Evolutionary conservation across 2,888 invertebrate genomes (phyloP).

Genomic region (Charanyca ferruginea): DNA sequence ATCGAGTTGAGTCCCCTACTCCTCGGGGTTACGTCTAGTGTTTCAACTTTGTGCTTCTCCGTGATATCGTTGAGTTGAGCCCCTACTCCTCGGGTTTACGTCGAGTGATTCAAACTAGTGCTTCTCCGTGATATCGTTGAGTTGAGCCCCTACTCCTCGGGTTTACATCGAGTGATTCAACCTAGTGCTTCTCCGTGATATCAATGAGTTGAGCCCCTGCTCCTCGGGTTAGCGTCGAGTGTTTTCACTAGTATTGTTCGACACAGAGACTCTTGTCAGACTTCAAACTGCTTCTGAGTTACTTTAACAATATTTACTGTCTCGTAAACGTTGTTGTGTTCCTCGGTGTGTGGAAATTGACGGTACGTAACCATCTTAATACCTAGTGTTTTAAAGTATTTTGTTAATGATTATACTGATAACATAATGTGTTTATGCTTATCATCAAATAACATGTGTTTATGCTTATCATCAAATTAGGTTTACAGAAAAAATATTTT

Average conservation of each 20-base stretch:
- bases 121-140: too few relatives aligned
- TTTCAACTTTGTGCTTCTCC: conserved; percentile 6
- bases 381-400: too few relatives aligned
- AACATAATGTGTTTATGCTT: neutral
- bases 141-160: too few relatives aligned
- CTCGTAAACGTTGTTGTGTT: conserved; percentile 23
- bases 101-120: too few relatives aligned
- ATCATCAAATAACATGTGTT: too few relatives aligned
- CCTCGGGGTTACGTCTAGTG: neutral
- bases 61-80: too few relatives aligned
- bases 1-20: conserved; percentile 5
- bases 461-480: too few relatives aligned
- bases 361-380: neutral
- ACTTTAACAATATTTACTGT: conserved; percentile 11
- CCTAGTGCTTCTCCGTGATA: too few relatives aligned
- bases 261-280: conserved; percentile 8
- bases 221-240: conserved; percentile 10
- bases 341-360: conserved; percentile 1
- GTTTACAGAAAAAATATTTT: too few relatives aligned
- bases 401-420: neutral
- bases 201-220: too few relatives aligned
- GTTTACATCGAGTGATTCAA: too few relatives aligned
- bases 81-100: too few relatives aligned
- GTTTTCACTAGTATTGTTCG: conserved; percentile 1
- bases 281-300: neutral